phyloP scores from a whole-genome alignment of 2,797 vertebrate genomes.

The Fratercula arctica region DNA sequence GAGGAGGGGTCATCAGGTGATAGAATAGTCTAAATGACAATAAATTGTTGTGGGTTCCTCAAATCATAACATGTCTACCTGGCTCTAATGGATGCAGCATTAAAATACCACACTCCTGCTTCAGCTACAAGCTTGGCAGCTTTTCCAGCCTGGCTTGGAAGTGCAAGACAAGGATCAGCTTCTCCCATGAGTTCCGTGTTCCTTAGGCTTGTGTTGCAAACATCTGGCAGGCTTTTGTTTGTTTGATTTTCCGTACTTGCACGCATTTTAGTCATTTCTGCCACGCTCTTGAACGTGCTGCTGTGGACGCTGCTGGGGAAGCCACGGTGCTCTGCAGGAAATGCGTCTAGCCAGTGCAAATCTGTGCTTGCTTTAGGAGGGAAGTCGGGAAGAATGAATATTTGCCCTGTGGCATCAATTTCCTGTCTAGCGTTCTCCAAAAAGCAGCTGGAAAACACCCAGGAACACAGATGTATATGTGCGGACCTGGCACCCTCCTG shows the following conservation, averaged over 20 bases:
- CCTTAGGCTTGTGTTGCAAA: background rate
- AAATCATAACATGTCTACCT: background rate
- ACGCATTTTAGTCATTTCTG: constrained; percentile 8
- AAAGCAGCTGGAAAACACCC: constrained; percentile 75
- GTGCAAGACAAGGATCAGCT: background rate
- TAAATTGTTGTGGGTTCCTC: background rate
- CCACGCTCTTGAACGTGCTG: background rate
- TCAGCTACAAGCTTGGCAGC: background rate
- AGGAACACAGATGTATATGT: constrained; percentile 61
- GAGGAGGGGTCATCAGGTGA: background rate
- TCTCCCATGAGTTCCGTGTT: background rate
- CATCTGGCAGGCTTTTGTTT: background rate
- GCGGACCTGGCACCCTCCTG: constrained; percentile 61
- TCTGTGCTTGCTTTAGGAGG: constrained; percentile 73
- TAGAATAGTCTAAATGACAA: background rate
- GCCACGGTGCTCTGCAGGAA: constrained; percentile 67
- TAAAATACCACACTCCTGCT: background rate
- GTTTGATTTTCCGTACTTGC: background rate
- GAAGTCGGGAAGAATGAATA: constrained; percentile 68
- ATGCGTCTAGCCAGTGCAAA: constrained; percentile 73
- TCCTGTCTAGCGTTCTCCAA: constrained; percentile 80
- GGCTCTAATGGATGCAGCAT: background rate
- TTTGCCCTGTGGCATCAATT: constrained; percentile 80
- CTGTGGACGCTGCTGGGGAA: constrained; percentile 40
- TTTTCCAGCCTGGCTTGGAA: background rate